A percentile compares a stretch with the other conserved stretches of the same genome.
These are phyloP conservation scores for Chrysoperla carnea DNA, from an alignment of 1,140 invertebrate genomes.

Conservation along the genomic window DNA sequence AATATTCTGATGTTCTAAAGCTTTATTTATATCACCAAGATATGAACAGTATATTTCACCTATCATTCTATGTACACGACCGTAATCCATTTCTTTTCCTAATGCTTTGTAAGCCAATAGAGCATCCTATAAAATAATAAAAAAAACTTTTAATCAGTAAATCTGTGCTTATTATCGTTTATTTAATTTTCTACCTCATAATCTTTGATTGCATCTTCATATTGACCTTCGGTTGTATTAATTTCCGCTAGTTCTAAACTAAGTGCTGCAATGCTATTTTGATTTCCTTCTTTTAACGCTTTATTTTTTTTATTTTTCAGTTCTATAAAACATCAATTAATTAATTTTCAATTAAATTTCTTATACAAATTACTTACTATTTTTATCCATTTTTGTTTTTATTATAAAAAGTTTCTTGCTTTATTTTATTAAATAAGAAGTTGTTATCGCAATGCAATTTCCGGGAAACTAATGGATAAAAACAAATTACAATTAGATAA, in stretches of 20 bases:
- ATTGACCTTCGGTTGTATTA: conserved; percentile 47
- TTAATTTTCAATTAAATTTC: too few relatives aligned
- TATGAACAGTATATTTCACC: conserved; percentile 64
- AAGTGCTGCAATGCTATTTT: conserved; percentile 40
- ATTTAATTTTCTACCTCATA: conserved; percentile 30
- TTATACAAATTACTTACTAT: too few relatives aligned
- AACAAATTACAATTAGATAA: too few relatives aligned
- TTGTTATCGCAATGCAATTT: too few relatives aligned
- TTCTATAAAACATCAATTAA: conserved; percentile 28
- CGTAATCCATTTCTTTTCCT: conserved; percentile 49
- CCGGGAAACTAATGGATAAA: too few relatives aligned
- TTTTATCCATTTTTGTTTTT: too few relatives aligned
- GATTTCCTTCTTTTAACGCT: conserved; percentile 46
- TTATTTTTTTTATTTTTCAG: conserved; percentile 55
- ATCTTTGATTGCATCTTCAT: conserved; percentile 54
- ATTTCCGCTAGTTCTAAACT: conserved; percentile 59
- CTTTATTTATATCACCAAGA: conserved; percentile 54
- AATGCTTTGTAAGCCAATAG: conserved; percentile 41
- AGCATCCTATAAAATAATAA: conserved; percentile 27
- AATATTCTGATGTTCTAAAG: conserved; percentile 57
- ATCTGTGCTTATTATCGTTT: not conserved
- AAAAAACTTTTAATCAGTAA: not conserved
- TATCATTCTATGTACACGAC: conserved; percentile 66
- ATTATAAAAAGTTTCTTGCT: too few relatives aligned
- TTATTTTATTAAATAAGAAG: too few relatives aligned